Conservation (phyloP, 2,888 invertebrate species). For the Athetis lepigone region DNA sequence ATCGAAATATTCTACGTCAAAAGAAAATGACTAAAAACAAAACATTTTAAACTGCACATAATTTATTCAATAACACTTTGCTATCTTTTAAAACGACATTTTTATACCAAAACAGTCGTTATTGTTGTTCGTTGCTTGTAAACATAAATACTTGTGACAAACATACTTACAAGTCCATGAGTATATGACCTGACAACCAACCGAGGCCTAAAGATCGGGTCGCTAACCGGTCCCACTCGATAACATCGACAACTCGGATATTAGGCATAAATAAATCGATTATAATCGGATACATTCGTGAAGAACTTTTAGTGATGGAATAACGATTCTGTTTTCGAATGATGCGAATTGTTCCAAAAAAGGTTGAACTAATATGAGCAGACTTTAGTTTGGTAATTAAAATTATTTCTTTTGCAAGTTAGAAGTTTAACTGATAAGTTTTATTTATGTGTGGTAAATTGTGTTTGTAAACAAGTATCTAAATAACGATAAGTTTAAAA, state of each 20-base stretch:
- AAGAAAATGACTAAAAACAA: slow-evolving; percentile 1
- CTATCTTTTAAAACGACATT: slow-evolving; percentile 52
- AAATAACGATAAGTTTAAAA: too few species aligned
- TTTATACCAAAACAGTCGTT: slow-evolving; percentile 52
- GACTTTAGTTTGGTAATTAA: slow-evolving; percentile 7
- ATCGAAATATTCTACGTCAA: neutral
- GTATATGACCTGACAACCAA: slow-evolving; percentile 45
- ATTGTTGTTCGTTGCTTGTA: slow-evolving; percentile 48
- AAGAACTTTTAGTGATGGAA: slow-evolving; percentile 51
- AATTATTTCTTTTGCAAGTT: too few species aligned
- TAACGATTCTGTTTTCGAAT: slow-evolving; percentile 45
- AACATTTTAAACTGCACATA: neutral
- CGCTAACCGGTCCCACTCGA: slow-evolving; percentile 71
- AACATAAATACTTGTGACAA: slow-evolving; percentile 50
- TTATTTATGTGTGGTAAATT: too few species aligned
- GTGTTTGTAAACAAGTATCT: too few species aligned
- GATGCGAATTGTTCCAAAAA: slow-evolving; percentile 25
- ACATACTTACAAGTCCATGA: slow-evolving; percentile 39
- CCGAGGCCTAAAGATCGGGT: slow-evolving; percentile 50
- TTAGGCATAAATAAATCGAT: slow-evolving; percentile 85
- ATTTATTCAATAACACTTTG: slow-evolving; percentile 16
- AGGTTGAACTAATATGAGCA: slow-evolving; percentile 5
- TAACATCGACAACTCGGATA: slow-evolving; percentile 74
- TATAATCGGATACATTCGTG: slow-evolving; percentile 72
- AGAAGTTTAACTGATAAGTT: too few species aligned